Evolutionary conservation across 1,140 invertebrate species (phyloP).

Genomic region (Cotesia typhae): DNA sequence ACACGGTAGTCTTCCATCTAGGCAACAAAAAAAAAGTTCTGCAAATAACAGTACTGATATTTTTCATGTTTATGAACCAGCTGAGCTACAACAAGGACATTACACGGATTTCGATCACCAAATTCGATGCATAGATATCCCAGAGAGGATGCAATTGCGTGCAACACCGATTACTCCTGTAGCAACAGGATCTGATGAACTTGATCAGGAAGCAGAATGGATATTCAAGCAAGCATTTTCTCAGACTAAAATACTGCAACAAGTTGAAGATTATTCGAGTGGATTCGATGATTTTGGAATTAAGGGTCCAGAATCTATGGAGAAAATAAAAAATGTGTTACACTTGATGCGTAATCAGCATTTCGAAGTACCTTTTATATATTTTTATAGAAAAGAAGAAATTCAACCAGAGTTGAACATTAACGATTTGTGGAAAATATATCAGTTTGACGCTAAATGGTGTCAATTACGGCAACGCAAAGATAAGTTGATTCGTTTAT

Average conservation of each 20-base stretch:
- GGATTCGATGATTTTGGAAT: constrained; percentile 64
- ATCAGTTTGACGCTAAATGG: constrained; percentile 96
- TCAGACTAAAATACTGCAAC: constrained; percentile 80
- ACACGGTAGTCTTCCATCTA: constrained; percentile 72
- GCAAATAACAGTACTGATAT: constrained; percentile 85
- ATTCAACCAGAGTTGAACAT: constrained; percentile 94
- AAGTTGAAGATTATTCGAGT: constrained; percentile 61
- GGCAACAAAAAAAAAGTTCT: constrained; percentile 78
- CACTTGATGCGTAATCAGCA: constrained; percentile 97
- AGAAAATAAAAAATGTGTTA: constrained; percentile 92
- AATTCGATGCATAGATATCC: constrained; percentile 88
- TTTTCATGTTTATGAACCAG: constrained; percentile 95
- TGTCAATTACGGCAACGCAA: constrained; percentile 90
- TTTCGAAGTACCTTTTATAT: constrained; percentile 97
- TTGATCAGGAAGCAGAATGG: constrained; percentile 96
- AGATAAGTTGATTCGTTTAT: constrained; percentile 80
- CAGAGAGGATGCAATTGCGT: constrained; percentile 91
- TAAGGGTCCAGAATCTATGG: constrained; percentile 74
- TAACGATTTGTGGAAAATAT: constrained; percentile 97
- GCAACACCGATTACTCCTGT: constrained; percentile 85
- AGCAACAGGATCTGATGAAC: constrained; percentile 83
- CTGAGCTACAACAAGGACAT: constrained; percentile 93
- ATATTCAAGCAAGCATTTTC: constrained; percentile 95
- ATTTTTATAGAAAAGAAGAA: constrained; percentile 98
- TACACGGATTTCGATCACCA: constrained; percentile 95